Conservation (phyloP, 2,797 vertebrate species). For the Parauchenoglanis punctatus region DNA sequence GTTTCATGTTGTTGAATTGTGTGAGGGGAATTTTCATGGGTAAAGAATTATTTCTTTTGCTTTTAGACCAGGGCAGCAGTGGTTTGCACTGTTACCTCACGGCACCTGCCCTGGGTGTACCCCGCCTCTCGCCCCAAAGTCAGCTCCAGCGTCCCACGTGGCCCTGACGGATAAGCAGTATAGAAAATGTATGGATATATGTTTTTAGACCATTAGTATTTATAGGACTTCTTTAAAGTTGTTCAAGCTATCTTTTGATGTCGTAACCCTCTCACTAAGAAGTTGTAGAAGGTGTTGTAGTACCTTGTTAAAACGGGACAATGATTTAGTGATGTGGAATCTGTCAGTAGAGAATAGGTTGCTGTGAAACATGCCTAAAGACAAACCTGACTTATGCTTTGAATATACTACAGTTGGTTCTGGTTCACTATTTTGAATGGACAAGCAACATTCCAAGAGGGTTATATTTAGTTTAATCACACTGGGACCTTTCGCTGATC, state of each 20-base stretch:
- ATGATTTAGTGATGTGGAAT: neutral
- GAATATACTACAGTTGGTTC: neutral
- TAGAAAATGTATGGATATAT: too few species aligned
- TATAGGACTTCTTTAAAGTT: neutral
- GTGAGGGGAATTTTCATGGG: neutral
- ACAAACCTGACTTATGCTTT: neutral
- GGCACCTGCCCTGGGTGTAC: too few species aligned
- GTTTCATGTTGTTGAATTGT: neutral
- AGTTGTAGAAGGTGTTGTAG: too few species aligned
- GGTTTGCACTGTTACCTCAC: too few species aligned
- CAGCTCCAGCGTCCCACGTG: too few species aligned
- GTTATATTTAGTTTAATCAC: neutral
- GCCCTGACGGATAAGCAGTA: too few species aligned
- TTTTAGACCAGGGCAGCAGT: neutral
- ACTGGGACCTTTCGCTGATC: neutral
- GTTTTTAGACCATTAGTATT: neutral
- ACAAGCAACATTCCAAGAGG: neutral
- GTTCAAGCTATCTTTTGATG: too few species aligned
- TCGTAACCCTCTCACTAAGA: neutral
- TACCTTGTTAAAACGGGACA: neutral
- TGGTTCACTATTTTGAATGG: neutral
- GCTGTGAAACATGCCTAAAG: neutral
- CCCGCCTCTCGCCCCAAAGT: too few species aligned
- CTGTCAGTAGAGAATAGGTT: neutral
- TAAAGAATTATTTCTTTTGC: neutral